Evolutionary conservation across 2,888 invertebrate species (phyloP), one percentile per base, ranked within the genome.

Genomic region (Rambutsinella grinnellia): DNA sequence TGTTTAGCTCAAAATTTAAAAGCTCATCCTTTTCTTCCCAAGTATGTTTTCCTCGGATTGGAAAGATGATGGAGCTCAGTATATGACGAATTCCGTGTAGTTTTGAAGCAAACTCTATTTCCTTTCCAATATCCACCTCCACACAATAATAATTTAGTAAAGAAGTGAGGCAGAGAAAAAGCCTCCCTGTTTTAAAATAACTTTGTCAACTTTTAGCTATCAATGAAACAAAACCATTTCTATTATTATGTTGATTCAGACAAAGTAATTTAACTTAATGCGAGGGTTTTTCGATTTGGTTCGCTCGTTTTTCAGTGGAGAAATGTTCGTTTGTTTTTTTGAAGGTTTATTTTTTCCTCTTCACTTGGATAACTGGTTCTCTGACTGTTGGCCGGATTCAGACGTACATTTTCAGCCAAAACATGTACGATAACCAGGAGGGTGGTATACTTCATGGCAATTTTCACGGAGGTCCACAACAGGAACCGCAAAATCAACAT

Each of bases 341-440:
- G n/a, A n/a, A 82, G 81, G 47, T 78, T n/a, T 82, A 80, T 54
- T 82, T 82, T 51, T 74, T 79, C 57, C 28, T 77, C 10, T 80
- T 80, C 68, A 79, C 79, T 6, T 62, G 79, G 27, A 71, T 82
- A 47, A 82, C 82, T 6, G 80, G 80, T 54, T 70, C 28, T 17
- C 68, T 51, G 62, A 70, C 49, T 46, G 36, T 70, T 67, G 78
- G 72, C 6, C 65, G 46, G 53, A n/a, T 70, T 36, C 63, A 66
- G 6, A 51, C 69, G 26, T 24, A 44, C 19, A 65, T 74, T 27
- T 44, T 10, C n/a, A n/a, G 36, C 19, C 44, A 27, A 28, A 57
- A 76, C 0, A 24, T n/a, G 15, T 63, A 62, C 46, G 51, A 57
- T 10, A 21, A 8, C 36, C 3, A 54, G 10, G 6, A 13, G 36